These are phyloP conservation scores for Lampris incognitus DNA, from an alignment of 2,113 vertebrate species.

Conservation along the genomic window DNA sequence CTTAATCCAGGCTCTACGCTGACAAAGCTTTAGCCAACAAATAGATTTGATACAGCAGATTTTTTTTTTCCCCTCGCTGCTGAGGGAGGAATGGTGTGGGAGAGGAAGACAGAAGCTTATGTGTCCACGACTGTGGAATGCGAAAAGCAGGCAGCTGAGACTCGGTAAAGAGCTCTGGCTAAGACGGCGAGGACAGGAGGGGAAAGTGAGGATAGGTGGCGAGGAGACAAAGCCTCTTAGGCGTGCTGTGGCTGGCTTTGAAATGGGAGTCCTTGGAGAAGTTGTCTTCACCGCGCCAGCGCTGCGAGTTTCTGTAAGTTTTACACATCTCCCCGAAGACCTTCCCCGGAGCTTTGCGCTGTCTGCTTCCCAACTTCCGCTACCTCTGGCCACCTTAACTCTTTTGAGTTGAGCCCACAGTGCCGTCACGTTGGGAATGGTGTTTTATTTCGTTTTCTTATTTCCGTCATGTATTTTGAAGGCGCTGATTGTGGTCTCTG, in stretches of 20 bases:
- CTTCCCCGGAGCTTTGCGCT: slow-evolving; percentile 38
- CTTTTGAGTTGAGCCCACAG: slow-evolving; percentile 32
- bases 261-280: slow-evolving; percentile 38
- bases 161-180: slow-evolving; percentile 41
- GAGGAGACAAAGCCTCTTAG: slow-evolving; percentile 61
- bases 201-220: slow-evolving; percentile 50
- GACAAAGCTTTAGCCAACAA: slow-evolving; percentile 55
- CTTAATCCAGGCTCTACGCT: slow-evolving; percentile 50
- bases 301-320: slow-evolving; percentile 25
- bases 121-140: slow-evolving; percentile 54
- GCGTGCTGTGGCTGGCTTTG: slow-evolving; percentile 27
- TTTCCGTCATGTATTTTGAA: not conserved
- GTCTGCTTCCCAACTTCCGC: not conserved
- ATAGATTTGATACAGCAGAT: slow-evolving; percentile 63
- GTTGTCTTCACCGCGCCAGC: slow-evolving; percentile 31
- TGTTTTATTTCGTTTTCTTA: too few species aligned
- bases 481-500: slow-evolving; percentile 52
- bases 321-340: slow-evolving; percentile 1
- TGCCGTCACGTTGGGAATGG: not conserved
- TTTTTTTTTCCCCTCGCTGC: slow-evolving; percentile 30
- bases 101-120: slow-evolving; percentile 60
- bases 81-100: slow-evolving; percentile 53
- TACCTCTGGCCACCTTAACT: slow-evolving; percentile 2
- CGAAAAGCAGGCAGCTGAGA: slow-evolving; percentile 53
- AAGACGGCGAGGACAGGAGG: slow-evolving; percentile 44